phyloP scores from a whole-genome alignment of 37 sponge, comb jelly and placozoan species.

The Lycopodina hypogea region DNA sequence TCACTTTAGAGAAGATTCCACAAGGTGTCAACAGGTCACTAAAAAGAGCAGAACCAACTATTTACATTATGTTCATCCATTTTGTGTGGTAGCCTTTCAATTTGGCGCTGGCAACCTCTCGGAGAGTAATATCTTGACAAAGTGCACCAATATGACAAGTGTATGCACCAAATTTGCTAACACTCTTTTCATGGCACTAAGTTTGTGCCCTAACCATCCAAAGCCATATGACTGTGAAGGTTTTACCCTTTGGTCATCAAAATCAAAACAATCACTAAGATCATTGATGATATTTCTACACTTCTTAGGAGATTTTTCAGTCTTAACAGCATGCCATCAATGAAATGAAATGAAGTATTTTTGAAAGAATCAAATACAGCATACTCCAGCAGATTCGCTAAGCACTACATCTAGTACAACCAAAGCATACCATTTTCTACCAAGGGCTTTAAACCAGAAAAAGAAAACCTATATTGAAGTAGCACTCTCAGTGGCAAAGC shows the following conservation, averaged over 20 bases:
- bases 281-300: conserved; percentile 52
- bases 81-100: conserved; percentile 45
- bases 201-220: conserved; percentile 46
- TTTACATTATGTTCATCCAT: conserved; percentile 66
- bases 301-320: conserved; percentile 67
- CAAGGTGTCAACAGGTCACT: conserved; percentile 33
- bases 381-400: conserved; percentile 65
- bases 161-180: conserved; percentile 76
- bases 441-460: conserved; percentile 57
- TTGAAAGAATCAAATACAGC: conserved; percentile 64
- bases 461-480: conserved; percentile 25
- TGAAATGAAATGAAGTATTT: conserved; percentile 54
- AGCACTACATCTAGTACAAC: conserved; percentile 83
- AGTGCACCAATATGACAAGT: conserved; percentile 56
- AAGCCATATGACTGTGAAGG: conserved; percentile 52
- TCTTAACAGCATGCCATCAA: conserved; percentile 65
- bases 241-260: conserved; percentile 45
- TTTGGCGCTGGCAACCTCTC: conserved; percentile 59
- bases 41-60: conserved; percentile 70
- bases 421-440: conserved; percentile 51
- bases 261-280: conserved; percentile 35
- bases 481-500: conserved; percentile 70
- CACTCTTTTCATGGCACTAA: conserved; percentile 63
- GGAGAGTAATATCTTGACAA: conserved; percentile 40
- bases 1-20: conserved; percentile 48